Evolutionary conservation across 2,888 invertebrate species (phyloP), one percentile per base, ranked within the genome.

Genomic region (Hofmannophila pseudospretella): DNA sequence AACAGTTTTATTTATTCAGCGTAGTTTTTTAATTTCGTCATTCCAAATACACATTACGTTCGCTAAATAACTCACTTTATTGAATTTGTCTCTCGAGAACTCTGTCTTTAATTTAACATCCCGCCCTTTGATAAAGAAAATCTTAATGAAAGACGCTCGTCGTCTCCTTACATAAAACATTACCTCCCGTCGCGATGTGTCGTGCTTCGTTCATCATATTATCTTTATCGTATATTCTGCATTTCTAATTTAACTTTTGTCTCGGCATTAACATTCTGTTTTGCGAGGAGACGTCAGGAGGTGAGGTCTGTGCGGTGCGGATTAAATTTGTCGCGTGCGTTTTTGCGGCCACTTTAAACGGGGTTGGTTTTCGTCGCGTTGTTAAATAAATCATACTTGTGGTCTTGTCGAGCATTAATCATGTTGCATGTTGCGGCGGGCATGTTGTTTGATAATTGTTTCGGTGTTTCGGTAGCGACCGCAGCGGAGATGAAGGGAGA

Each of bases 141-240:
- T 54, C 52, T 56, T 67, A 72, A 76, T 72, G 64, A 69, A 68
- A 70, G 70, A 60, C 61, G 53, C 49, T 51, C 47, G 44, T 51
- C 52, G 54, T 55, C 49, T 47, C 35, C 59, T 51, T 77, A 67
- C 76, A 82, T 81, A 72, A 84, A 74, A 81, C 81, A 79, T 81
- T 63, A 74, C 72, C 79, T 59, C 82, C 81, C 58, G 72, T 61
- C 49, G 79, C 45, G 74, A 64, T 59, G 62, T 66, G 70, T 70
- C 72, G 61, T 67, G 62, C 63, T 71, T 67, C 68, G 64, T 72
- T 78, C 75, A 75, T 76, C 75, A 63, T 64, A 69, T 79, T 72
- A 74, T 75, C 71, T 71, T 68, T 64, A 71, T 73, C 66, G 64
- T 61, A 49, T 58, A 54, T 58, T 56, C 58, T 58, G 65, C 54